A percentile compares a stretch with the other conserved stretches of the same genome.
These are phyloP conservation scores for Leucoraja erinaceus DNA, from an alignment of 2,113 vertebrate species.

Conservation along the genomic window DNA sequence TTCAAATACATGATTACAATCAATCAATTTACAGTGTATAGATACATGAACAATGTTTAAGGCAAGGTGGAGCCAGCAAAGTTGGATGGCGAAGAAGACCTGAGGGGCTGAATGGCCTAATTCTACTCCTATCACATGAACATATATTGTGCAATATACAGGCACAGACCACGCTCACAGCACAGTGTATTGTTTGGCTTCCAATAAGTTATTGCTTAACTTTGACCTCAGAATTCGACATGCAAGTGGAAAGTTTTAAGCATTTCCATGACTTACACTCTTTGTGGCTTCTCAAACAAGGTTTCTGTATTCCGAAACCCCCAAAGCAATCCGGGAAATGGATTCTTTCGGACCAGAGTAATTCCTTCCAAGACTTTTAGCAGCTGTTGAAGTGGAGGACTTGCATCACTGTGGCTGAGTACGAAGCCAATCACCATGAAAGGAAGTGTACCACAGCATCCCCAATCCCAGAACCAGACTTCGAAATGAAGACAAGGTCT, in stretches of 20 bases:
- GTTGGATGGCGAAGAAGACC: too few species aligned
- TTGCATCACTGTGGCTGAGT: neutral
- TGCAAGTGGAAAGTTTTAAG: neutral
- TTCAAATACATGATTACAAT: too few species aligned
- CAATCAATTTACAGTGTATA: too few species aligned
- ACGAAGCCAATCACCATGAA: neutral
- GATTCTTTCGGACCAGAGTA: neutral
- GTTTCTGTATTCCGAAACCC: neutral
- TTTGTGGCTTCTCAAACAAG: conserved; percentile 1
- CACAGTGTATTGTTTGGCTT: neutral
- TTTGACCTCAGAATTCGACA: neutral
- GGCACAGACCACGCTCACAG: neutral
- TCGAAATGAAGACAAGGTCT: neutral
- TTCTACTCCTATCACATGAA: too few species aligned
- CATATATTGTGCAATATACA: neutral
- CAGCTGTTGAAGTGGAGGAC: neutral
- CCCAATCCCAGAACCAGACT: neutral
- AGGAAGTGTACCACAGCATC: neutral
- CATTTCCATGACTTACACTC: neutral
- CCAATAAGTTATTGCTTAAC: neutral
- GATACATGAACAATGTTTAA: too few species aligned
- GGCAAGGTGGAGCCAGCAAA: too few species aligned
- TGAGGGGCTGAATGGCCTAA: too few species aligned
- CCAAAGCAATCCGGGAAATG: neutral
- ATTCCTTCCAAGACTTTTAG: neutral